phyloP scores from a whole-genome alignment of 2,113 vertebrate genomes.

The Calcarius ornatus region DNA sequence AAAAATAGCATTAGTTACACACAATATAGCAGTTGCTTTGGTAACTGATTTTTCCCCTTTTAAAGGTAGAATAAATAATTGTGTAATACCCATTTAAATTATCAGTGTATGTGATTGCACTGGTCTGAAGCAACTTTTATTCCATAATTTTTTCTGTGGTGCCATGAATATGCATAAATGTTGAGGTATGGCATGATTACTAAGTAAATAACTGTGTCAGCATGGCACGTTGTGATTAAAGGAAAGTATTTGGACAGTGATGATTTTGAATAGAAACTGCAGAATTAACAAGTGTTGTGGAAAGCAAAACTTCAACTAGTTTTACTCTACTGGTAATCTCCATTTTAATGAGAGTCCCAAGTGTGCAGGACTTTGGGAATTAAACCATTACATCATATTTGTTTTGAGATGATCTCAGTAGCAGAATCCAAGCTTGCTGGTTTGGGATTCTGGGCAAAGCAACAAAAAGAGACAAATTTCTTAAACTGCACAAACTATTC shows the following conservation, averaged over 20 bases:
- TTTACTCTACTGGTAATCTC: background rate
- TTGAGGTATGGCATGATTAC: background rate
- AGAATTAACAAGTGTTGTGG: background rate
- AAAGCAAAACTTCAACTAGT: background rate
- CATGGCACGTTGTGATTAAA: background rate
- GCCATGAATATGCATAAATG: background rate
- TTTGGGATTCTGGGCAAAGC: background rate
- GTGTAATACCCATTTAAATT: constrained; percentile 34
- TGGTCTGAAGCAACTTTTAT: background rate
- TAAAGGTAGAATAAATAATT: constrained; percentile 49
- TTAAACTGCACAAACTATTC: background rate
- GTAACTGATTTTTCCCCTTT: constrained; percentile 43
- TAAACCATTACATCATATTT: background rate
- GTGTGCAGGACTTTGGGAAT: background rate
- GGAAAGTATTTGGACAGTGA: background rate
- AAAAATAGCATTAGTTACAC: constrained; percentile 53
- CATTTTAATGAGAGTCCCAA: background rate
- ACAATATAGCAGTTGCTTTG: constrained; percentile 57
- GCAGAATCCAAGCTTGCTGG: background rate
- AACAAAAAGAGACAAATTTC: background rate
- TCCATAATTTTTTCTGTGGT: background rate
- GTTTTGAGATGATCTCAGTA: background rate
- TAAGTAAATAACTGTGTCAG: background rate
- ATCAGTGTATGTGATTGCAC: background rate
- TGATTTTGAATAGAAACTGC: background rate